These are phyloP conservation scores for Sorex fumeus DNA, from an alignment of 2,113 vertebrate species.

Conservation along the genomic window DNA sequence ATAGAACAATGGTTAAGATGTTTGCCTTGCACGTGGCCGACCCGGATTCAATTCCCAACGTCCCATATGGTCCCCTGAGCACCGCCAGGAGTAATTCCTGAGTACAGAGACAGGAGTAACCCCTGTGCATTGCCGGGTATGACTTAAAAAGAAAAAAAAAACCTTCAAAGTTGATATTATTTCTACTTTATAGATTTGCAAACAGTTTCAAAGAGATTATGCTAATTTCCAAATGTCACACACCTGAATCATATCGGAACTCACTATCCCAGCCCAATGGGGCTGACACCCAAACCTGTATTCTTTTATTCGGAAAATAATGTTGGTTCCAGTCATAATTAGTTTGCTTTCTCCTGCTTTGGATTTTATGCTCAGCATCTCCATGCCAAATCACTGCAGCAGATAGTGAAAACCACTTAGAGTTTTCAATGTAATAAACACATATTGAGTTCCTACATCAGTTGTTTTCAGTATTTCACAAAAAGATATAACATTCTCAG, in stretches of 20 bases:
- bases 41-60: no score
- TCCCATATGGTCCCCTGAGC: no score
- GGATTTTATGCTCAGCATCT: constrained; percentile 32
- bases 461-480: background rate
- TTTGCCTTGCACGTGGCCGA: no score
- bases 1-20: no score
- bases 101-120: no score
- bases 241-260: background rate
- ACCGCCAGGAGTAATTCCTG: no score
- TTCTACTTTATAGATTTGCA: background rate
- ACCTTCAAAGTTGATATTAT: background rate
- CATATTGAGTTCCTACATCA: background rate
- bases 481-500: constrained; percentile 20
- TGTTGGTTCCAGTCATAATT: constrained; percentile 3
- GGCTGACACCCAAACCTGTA: background rate
- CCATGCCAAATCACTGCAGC: background rate
- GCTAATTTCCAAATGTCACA: background rate
- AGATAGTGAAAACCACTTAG: background rate
- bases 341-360: background rate
- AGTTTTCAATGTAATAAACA: background rate
- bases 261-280: background rate
- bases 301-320: background rate
- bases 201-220: background rate
- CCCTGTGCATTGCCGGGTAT: no score
- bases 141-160: no score